Conservation (phyloP, 2,888 invertebrate species). For the Lithophane leautieri region DNA sequence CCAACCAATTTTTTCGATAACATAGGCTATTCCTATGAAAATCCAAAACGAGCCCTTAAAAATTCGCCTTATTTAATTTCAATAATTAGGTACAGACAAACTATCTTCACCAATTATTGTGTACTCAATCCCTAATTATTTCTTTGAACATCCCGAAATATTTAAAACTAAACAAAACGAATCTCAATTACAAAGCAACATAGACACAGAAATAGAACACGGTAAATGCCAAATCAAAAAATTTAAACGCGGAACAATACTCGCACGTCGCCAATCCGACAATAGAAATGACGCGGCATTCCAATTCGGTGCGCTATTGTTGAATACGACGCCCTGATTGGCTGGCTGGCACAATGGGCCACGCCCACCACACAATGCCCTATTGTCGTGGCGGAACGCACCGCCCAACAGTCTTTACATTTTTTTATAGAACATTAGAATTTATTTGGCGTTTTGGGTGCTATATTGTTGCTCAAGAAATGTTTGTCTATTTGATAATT, state of each 20-base stretch:
- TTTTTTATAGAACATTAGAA: slow-evolving; percentile 63
- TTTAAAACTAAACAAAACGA: background rate
- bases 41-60: background rate
- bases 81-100: no score
- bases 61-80: background rate
- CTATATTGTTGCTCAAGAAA: background rate
- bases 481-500: background rate
- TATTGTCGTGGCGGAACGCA: slow-evolving; percentile 82
- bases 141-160: background rate
- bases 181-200: slow-evolving; percentile 5
- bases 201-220: slow-evolving; percentile 62
- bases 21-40: background rate
- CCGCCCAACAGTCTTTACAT: slow-evolving; percentile 79
- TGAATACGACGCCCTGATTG: slow-evolving; percentile 83
- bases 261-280: slow-evolving; percentile 83
- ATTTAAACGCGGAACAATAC: slow-evolving; percentile 76
- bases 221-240: slow-evolving; percentile 69
- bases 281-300: slow-evolving; percentile 85
- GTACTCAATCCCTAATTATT: no score
- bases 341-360: slow-evolving; percentile 86
- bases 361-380: slow-evolving; percentile 89
- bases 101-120: no score
- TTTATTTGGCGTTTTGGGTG: slow-evolving; percentile 33
- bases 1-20: no score
- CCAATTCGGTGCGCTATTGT: slow-evolving; percentile 90